Base-by-base conservation (phyloP, 2,113 vertebrate genomes). In the Melanostigma gelatinosum region DNA sequence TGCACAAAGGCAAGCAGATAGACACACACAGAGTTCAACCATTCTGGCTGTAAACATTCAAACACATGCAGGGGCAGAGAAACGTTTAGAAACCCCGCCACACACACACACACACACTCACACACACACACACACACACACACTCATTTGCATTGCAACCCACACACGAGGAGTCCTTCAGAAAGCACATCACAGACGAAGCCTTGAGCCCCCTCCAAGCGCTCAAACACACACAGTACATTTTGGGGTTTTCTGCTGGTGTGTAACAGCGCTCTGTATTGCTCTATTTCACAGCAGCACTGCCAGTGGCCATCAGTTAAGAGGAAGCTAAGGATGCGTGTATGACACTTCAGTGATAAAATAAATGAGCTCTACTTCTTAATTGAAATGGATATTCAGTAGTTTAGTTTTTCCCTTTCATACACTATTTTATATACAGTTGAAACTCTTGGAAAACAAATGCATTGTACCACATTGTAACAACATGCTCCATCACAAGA, bases 181-280 rank as follows among this genome's bases (percentile, higher is more conserved):
- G 69, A 82, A 66, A 86, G 72, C 63, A 80, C 72, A 85, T 88
- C 87, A 79, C 70, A 89, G 82, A 79, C 10, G 13, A 71, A 72
- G 77, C 83, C 73, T 75, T 72, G 75, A 75, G 82, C 68, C 74
- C 79, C 67, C 80, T 83, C 64, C 75, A 24, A 84, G 82, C 82
- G 0, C 42, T 40, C 75, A 61, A 40, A 69, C 72, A 69, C 72
- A 52, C 42, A 55, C 62, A 18, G 11, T 24, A 48, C 8, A 29
- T 42, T 40, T 79, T 73, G 50, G 72, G 20, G 55, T 68, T 74
- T 79, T 58, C 29, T 34, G 4, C 24, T 58, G 36, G 29, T 72
- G 70, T 18, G 29, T n/a, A 63, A 11, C 48, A 68, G 69, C 57
- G 72, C 64, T 29, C 29, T 73, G 34, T 22, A 24, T 58, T 42